phyloP scores from a whole-genome alignment of 53 echinoderm and acorn worm species.

The Hippasteria phrygiana region DNA sequence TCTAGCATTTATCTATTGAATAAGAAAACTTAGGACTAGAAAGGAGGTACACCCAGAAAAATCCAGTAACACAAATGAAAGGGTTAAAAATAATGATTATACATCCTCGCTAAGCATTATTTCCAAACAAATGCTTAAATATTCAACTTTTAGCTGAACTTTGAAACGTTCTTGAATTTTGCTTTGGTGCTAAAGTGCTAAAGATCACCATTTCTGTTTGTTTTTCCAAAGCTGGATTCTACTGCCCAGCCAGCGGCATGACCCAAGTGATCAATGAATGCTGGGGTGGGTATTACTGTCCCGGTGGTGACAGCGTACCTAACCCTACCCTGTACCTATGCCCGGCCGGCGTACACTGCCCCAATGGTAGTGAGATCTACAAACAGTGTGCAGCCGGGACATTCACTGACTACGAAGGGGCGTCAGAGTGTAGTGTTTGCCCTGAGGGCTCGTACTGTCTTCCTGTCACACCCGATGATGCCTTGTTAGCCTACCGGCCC shows the following conservation, averaged over 20 bases:
- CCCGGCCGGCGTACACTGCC: conserved; percentile 92
- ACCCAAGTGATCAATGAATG: conserved; percentile 80
- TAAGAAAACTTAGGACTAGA: no score
- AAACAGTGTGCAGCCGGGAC: conserved; percentile 83
- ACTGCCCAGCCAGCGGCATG: conserved; percentile 90
- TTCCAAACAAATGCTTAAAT: no score
- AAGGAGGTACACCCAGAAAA: no score
- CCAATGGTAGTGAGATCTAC: conserved; percentile 93
- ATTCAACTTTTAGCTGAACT: no score
- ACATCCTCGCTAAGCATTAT: no score
- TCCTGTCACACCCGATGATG: conserved; percentile 83
- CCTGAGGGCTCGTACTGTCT: conserved; percentile 92
- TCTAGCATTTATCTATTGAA: no score
- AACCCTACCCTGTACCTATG: conserved; percentile 87
- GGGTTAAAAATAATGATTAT: no score
- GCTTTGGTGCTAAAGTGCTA: no score
- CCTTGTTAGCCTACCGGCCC: conserved; percentile 76
- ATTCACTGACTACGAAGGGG: conserved; percentile 92
- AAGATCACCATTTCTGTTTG: no score
- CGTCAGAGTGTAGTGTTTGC: conserved; percentile 84
- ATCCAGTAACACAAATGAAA: no score
- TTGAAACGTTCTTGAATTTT: not conserved
- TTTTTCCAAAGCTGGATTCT: conserved; percentile 96
- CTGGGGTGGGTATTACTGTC: conserved; percentile 98
- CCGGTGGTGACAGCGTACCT: conserved; percentile 79